These are phyloP conservation scores for Eupeodes latifasciatus DNA, from an alignment of 2,888 invertebrate species.

Conservation along the genomic window DNA sequence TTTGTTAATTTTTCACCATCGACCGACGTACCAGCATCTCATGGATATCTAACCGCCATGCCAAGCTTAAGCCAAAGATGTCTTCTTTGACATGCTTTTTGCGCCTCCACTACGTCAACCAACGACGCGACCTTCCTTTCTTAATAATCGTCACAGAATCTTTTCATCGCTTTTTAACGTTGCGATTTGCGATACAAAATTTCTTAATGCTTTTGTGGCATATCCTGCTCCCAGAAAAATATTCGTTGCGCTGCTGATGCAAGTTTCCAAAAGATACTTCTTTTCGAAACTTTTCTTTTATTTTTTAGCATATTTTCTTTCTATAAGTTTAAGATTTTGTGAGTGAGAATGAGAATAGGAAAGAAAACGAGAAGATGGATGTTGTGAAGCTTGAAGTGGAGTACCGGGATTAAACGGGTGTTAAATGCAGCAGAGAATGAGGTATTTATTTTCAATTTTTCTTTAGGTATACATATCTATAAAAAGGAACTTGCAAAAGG, in stretches of 20 bases:
- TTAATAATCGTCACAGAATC: slow-evolving; percentile 24
- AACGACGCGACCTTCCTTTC: slow-evolving; percentile 16
- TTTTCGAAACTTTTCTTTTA: neutral
- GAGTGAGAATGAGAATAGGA: slow-evolving; percentile 1
- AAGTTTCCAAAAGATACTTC: slow-evolving; percentile 33
- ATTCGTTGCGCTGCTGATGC: slow-evolving; percentile 42
- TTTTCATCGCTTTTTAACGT: slow-evolving; percentile 42
- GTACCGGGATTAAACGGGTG: slow-evolving; percentile 69
- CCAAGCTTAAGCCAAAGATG: slow-evolving; percentile 3
- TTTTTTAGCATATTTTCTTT: neutral
- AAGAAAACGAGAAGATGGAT: slow-evolving; percentile 39
- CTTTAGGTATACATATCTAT: slow-evolving; percentile 5
- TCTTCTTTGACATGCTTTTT: slow-evolving; percentile 3
- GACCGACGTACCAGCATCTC: neutral
- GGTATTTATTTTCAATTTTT: slow-evolving; percentile 71
- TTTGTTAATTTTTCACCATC: slow-evolving; percentile 65
- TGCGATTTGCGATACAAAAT: slow-evolving; percentile 49
- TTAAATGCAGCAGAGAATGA: slow-evolving; percentile 70
- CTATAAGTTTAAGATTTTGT: slow-evolving; percentile 18
- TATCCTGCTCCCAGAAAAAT: slow-evolving; percentile 64
- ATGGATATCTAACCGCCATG: neutral
- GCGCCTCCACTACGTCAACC: neutral
- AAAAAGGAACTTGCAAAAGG: slow-evolving; percentile 30
- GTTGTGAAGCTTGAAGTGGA: slow-evolving; percentile 65
- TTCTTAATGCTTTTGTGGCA: slow-evolving; percentile 68